phyloP scores from a whole-genome alignment of 2,888 invertebrate genomes.

The Philereme vetulata region DNA sequence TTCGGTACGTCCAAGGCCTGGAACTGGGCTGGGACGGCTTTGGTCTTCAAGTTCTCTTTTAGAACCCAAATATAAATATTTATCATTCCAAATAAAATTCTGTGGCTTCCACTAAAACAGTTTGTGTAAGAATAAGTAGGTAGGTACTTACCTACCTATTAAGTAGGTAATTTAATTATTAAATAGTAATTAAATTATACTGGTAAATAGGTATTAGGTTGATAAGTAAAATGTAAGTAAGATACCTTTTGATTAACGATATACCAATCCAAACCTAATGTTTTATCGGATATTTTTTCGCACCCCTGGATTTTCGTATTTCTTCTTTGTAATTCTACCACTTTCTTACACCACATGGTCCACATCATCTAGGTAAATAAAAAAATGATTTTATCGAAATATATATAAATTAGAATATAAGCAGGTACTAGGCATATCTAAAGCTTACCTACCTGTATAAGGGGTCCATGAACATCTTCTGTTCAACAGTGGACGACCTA shows the following conservation, averaged over 20 bases:
- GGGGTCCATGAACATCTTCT: no score
- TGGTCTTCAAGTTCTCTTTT: conserved; percentile 61
- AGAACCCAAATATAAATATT: conserved; percentile 82
- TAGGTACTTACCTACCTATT: neutral
- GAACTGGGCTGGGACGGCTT: conserved; percentile 55
- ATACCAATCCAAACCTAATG: conserved; percentile 25
- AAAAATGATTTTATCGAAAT: neutral
- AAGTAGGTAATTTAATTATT: no score
- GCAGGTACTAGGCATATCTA: no score
- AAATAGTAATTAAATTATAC: neutral
- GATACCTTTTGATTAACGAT: conserved; percentile 25
- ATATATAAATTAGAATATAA: no score
- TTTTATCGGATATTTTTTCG: conserved; percentile 12
- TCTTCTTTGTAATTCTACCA: conserved; percentile 24
- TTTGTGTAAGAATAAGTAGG: neutral
- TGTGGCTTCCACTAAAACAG: conserved; percentile 23
- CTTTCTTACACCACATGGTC: conserved; percentile 31
- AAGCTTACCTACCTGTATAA: no score
- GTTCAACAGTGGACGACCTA: no score
- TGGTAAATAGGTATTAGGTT: no score
- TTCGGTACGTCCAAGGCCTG: conserved; percentile 55
- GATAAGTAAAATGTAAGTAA: neutral
- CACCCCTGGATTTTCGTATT: conserved; percentile 9
- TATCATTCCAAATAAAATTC: conserved; percentile 74
- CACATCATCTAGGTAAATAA: conserved; percentile 18